phyloP scores from a whole-genome alignment of 2,113 vertebrate genomes.

The Eretmochelys imbricata region DNA sequence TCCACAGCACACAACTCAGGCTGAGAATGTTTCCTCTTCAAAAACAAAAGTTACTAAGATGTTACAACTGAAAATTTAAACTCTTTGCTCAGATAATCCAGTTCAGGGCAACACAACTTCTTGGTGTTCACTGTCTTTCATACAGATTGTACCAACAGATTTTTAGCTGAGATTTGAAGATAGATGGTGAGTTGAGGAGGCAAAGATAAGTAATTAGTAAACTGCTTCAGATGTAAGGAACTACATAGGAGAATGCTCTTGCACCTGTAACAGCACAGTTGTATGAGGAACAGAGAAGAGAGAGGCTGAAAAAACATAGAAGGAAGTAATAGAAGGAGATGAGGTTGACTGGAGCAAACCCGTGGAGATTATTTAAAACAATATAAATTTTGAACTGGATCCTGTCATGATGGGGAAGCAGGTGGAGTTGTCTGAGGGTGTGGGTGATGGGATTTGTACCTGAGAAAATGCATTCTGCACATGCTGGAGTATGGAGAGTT shows the following conservation, averaged over 20 bases:
- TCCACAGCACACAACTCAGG: background rate
- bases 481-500: background rate
- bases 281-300: background rate
- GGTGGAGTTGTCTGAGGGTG: background rate
- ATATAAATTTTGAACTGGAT: background rate
- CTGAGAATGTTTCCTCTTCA: background rate
- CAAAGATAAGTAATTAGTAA: background rate
- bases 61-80: background rate
- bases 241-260: background rate
- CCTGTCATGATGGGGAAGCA: background rate
- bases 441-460: background rate
- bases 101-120: rapidly evolving
- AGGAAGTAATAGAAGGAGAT: background rate
- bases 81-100: background rate
- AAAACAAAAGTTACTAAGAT: background rate
- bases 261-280: background rate
- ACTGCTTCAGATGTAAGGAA: background rate
- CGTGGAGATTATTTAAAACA: background rate
- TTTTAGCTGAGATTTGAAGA: background rate
- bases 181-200: background rate
- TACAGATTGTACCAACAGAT: rapidly evolving
- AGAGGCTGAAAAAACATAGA: background rate
- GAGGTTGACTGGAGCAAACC: background rate
- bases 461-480: background rate
- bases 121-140: background rate